phyloP scores from a whole-genome alignment of 2,888 invertebrate genomes.

The Plagodis dolabraria region DNA sequence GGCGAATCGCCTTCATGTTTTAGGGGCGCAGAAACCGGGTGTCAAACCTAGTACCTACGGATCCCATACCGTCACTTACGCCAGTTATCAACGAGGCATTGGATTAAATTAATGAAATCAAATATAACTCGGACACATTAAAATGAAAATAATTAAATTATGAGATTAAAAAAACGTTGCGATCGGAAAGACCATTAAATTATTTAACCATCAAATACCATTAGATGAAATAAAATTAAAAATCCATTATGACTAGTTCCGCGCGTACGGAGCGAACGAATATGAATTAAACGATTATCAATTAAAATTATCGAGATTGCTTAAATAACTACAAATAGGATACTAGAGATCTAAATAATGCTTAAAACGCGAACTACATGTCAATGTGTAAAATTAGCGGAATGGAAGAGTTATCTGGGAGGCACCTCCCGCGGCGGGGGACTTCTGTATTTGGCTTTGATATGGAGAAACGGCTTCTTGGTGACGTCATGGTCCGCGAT shows the following conservation, averaged over 20 bases:
- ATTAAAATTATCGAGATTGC: constrained; percentile 34
- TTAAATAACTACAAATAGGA: constrained; percentile 60
- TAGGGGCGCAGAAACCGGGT: too few relatives aligned
- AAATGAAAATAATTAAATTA: constrained; percentile 36
- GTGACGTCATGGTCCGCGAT: constrained; percentile 64
- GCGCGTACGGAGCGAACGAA: constrained; percentile 56
- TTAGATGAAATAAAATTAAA: constrained; percentile 37
- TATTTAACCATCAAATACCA: constrained; percentile 36
- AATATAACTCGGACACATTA: constrained; percentile 42
- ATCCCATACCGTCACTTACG: too few relatives aligned
- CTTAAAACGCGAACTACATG: constrained; percentile 50
- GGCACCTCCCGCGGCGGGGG: constrained; percentile 87
- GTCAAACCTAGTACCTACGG: too few relatives aligned
- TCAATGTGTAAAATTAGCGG: constrained; percentile 65
- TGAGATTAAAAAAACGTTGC: constrained; percentile 48
- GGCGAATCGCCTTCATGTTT: too few relatives aligned
- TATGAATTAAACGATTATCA: constrained; percentile 46
- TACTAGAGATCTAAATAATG: constrained; percentile 72
- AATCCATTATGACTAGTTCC: constrained; percentile 70
- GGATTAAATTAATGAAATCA: constrained; percentile 27
- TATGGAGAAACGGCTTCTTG: constrained; percentile 87
- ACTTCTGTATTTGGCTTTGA: constrained; percentile 90
- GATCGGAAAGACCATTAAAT: constrained; percentile 44
- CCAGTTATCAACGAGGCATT: too few relatives aligned
- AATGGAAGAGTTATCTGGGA: constrained; percentile 78